Evolutionary conservation across 2,888 invertebrate species (phyloP).

Genomic region (Hyposoter dolosus): DNA sequence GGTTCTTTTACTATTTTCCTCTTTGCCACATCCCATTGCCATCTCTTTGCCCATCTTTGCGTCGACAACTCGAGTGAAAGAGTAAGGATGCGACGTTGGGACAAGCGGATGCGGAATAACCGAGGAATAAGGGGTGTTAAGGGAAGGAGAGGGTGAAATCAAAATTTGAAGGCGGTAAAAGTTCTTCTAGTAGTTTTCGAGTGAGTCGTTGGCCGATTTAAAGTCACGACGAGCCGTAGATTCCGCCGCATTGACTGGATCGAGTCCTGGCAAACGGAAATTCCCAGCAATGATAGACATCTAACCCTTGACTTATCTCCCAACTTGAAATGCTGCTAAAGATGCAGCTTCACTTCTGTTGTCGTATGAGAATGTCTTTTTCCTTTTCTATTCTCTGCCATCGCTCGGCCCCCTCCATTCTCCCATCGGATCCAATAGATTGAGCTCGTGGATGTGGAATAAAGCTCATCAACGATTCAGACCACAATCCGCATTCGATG

Average conservation of each 20-base stretch:
- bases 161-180: constrained; percentile 75
- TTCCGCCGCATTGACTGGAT: constrained; percentile 5
- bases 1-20: constrained; percentile 25
- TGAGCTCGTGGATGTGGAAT: constrained; percentile 83
- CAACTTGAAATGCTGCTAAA: constrained; percentile 10
- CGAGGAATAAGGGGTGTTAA: constrained; percentile 42
- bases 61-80: constrained; percentile 45
- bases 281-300: constrained; percentile 60
- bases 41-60: constrained; percentile 41
- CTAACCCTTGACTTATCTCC: constrained; percentile 50
- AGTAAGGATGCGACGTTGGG: constrained; percentile 39
- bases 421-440: constrained; percentile 82
- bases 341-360: constrained; percentile 75
- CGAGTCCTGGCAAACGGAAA: constrained; percentile 52
- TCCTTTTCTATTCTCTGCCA: constrained; percentile 72
- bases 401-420: background rate
- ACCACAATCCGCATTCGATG: constrained; percentile 84
- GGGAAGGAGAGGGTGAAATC: constrained; percentile 44
- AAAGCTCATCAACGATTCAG: constrained; percentile 84
- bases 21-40: constrained; percentile 18
- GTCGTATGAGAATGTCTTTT: constrained; percentile 81
- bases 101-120: constrained; percentile 51
- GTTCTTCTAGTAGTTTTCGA: constrained; percentile 74
- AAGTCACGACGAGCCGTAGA: constrained; percentile 20
- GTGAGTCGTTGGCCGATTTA: constrained; percentile 68